Base-by-base conservation (phyloP, 2,888 invertebrate species). In the Drosophila rellima region DNA sequence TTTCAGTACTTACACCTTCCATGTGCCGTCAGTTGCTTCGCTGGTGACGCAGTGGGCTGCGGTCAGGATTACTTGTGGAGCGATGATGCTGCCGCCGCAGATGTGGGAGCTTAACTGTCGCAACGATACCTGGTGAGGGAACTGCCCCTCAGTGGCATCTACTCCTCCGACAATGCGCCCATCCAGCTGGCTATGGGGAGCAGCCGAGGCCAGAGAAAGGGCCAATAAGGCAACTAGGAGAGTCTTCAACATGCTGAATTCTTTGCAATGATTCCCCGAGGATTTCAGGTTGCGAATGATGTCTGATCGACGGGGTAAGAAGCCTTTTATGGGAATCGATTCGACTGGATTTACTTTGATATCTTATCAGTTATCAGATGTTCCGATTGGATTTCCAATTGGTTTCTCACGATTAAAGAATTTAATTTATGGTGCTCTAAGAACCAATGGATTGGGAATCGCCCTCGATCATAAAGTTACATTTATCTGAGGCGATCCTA, bases 41-140 rank as follows among this genome's bases (percentile, higher is more conserved):
- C 33, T 60, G 42, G 60, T 52, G 42, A 60, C 60, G 23, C 60
- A 60, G 52, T 52, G 52, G 3, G 60, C 60, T 13, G 60, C 60
- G 2, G 52, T 56, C 5, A 62, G 52, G 10, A 59, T 39, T 11
- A 48, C 18, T 18, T 48, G 37, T 2, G 48, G 37, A 11, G 57
- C 57, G 17, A 59, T 48, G 17, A 59, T 48, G 57, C 39, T 59
- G 29, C 57, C 57, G 1, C 48, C 48, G 15, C 48, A 59, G 10
- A 48, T 31, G 8, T 59, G 57, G 1, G 48, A 59, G 29, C 18
- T 31, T 1, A 20, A 18, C 0, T 48, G 57, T 1, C 48, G 48
- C 39, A 59, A 20, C 7, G 57, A 59, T 18, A 48, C 57, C 48
- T 59, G 39, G 11, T 59, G 48, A 2, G 57, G 57, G 3, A 59